Percentiles rank a stretch among this genome's conserved stretches.
These are phyloP conservation scores for Amphipyra berbera DNA, from an alignment of 2,888 invertebrate genomes.

Conservation along the genomic window DNA sequence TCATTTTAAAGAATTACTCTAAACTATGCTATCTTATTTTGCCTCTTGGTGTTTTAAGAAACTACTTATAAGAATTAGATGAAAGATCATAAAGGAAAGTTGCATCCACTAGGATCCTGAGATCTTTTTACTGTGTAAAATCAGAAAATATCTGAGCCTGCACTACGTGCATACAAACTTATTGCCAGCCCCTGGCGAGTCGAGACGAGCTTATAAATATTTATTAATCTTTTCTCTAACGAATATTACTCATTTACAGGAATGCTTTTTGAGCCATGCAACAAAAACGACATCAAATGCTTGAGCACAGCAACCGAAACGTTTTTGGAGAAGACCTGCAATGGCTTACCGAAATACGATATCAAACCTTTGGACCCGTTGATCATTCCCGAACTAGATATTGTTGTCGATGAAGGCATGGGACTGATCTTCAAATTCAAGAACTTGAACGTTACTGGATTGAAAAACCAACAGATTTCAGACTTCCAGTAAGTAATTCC, in stretches of 20 bases:
- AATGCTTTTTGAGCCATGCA: constrained; percentile 68
- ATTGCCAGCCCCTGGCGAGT: no score
- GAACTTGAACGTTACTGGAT: constrained; percentile 75
- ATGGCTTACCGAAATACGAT: constrained; percentile 70
- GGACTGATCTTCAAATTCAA: constrained; percentile 68
- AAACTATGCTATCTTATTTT: no score
- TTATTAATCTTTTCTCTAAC: no score
- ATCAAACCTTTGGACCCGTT: constrained; percentile 77
- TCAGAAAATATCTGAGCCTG: no score
- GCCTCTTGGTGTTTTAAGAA: no score
- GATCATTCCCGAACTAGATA: constrained; percentile 64
- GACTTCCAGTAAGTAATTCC: constrained; percentile 73
- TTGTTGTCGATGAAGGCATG: constrained; percentile 59
- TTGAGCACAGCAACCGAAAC: constrained; percentile 73
- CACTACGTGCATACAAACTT: no score
- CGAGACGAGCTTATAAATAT: not conserved
- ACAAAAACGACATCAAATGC: constrained; percentile 74
- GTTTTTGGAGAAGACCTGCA: constrained; percentile 74
- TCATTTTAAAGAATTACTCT: no score
- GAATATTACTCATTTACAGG: constrained; percentile 38
- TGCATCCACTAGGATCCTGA: no score
- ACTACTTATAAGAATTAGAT: no score
- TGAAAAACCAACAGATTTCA: constrained; percentile 73
- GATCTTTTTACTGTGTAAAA: no score
- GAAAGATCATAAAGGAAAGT: no score